Evolutionary conservation across 2,797 vertebrate genomes (phyloP).

Genomic region (Nothura maculosa): DNA sequence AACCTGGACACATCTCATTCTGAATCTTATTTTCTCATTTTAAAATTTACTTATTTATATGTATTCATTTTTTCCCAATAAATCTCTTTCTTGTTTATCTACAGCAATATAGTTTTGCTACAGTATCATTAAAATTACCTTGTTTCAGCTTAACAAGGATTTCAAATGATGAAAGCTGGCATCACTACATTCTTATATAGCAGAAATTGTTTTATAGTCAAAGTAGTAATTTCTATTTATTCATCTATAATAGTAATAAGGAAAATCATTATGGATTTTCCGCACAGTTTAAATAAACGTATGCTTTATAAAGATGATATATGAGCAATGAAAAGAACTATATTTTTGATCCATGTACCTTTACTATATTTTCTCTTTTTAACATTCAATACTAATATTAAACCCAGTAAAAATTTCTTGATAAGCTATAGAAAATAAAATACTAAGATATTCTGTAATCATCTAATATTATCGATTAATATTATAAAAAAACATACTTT

Average conservation of each 20-base stretch:
- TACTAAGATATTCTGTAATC: not conserved
- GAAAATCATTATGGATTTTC: not conserved
- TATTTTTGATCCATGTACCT: not conserved
- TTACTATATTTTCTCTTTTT: not conserved
- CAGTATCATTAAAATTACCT: not conserved
- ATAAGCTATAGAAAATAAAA: not conserved
- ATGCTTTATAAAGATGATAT: not conserved
- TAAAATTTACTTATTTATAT: not conserved
- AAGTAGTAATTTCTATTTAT: not conserved
- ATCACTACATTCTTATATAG: not conserved
- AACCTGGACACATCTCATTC: not conserved
- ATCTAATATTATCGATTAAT: not conserved
- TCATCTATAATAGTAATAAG: not conserved
- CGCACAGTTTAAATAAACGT: not conserved
- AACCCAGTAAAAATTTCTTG: not conserved
- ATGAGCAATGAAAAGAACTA: accelerated
- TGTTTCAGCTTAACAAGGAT: not conserved
- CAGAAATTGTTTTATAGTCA: not conserved
- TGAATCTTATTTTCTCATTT: not conserved
- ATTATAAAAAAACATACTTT: not conserved
- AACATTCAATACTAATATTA: not conserved
- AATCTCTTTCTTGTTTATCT: not conserved
- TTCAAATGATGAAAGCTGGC: not conserved
- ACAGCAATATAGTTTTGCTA: not conserved
- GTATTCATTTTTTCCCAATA: not conserved